Conservation (phyloP, 2,888 invertebrate species). For the Brachycybe producta region DNA sequence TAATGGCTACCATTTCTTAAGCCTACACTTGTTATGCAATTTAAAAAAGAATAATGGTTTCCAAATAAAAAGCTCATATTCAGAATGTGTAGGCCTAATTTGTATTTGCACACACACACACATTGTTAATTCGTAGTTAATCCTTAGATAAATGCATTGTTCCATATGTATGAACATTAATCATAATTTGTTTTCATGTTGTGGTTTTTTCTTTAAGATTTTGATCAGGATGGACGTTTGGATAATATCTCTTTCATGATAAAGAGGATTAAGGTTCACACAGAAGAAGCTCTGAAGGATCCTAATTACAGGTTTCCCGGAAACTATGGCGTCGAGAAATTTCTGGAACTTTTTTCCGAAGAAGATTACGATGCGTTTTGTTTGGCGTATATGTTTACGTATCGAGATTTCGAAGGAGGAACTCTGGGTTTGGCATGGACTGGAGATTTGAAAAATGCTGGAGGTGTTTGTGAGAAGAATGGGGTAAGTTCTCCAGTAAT, state of each 20-base stretch:
- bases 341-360: constrained; percentile 93
- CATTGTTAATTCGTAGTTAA: too few relatives aligned
- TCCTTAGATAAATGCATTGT: too few relatives aligned
- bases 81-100: too few relatives aligned
- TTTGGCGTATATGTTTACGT: constrained; percentile 96
- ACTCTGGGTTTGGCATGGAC: constrained; percentile 97
- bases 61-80: too few relatives aligned
- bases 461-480: constrained; percentile 95
- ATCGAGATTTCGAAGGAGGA: constrained; percentile 89
- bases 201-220: constrained; percentile 49
- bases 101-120: too few relatives aligned
- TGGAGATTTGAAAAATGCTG: constrained; percentile 86
- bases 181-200: too few relatives aligned
- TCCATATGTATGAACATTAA: too few relatives aligned
- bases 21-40: too few relatives aligned
- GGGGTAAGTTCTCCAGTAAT: constrained; percentile 50
- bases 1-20: too few relatives aligned
- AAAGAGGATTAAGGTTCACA: constrained; percentile 87
- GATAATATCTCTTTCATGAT: constrained; percentile 94
- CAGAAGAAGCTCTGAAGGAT: constrained; percentile 68
- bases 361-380: constrained; percentile 98
- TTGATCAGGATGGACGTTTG: constrained; percentile 78
- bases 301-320: constrained; percentile 78
- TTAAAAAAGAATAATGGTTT: too few relatives aligned
- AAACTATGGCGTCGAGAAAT: constrained; percentile 97